Evolutionary conservation across 2,113 vertebrate species (phyloP).

Genomic region (Alces alces): DNA sequence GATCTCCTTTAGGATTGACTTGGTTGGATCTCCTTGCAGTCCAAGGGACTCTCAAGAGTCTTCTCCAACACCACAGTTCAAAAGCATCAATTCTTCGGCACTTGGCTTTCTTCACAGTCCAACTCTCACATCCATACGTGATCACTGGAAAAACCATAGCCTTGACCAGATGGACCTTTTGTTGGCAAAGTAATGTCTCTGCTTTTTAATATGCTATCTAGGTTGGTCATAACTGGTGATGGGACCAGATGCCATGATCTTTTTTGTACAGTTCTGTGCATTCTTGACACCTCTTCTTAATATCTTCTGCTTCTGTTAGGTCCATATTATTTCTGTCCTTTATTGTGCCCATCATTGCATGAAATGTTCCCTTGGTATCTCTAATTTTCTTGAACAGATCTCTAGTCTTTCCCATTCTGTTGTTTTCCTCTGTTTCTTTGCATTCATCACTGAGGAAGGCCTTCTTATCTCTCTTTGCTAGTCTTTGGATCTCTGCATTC

Average conservation of each 20-base stretch:
- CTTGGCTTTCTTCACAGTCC: too few relatives aligned
- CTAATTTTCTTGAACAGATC: neutral
- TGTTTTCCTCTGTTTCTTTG: neutral
- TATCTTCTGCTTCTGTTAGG: neutral
- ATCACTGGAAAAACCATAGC: too few relatives aligned
- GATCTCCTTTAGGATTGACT: too few relatives aligned
- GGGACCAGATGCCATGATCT: neutral
- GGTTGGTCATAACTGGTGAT: too few relatives aligned
- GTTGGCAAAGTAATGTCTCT: too few relatives aligned
- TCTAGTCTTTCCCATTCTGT: neutral
- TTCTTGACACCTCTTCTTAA: neutral
- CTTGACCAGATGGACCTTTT: too few relatives aligned
- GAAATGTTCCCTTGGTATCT: neutral
- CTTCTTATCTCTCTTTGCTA: neutral
- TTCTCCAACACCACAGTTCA: too few relatives aligned
- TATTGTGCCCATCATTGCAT: neutral
- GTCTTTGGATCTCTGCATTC: neutral
- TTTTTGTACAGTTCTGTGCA: neutral
- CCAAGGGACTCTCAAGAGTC: too few relatives aligned
- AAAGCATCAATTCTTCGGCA: too few relatives aligned
- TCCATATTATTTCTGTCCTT: neutral
- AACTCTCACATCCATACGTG: too few relatives aligned
- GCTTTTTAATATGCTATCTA: too few relatives aligned
- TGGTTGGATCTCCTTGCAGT: too few relatives aligned
- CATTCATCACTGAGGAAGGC: neutral